Evolutionary conservation across 30 jellyfish, hydroid and myxozoan genomes (phyloP), one percentile per base, ranked within the genome.

Genomic region (Phacellophora camtschatica): DNA sequence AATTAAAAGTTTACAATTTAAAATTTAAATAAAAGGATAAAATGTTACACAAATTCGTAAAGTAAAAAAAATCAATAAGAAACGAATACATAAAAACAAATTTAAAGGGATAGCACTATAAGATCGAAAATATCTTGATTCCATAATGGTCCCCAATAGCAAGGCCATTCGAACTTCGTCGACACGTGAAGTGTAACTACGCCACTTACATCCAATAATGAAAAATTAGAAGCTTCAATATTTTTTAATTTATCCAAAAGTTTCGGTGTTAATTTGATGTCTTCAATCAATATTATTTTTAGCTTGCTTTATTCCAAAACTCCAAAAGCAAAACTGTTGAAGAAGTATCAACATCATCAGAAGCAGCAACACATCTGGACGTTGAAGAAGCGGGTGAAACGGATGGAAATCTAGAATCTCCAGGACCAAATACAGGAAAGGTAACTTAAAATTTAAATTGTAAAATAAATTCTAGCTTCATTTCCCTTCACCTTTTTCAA

Each of bases 221-320:
- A 61, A 66, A 66, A 66, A 66, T 30, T 0, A 56, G 34, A 9
- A 56, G 16, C 57, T 43, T 43, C 57, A 11, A 18, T 36, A 9
- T 28, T 12, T 65, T 1, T 65, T 5, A 27, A 5, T 63, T 63
- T 32, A 27, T 63, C 77, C 55, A 63, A 29, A 63, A 12, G 55
- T 13, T 68, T 71, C 37, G n/a, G 20, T 50, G 35, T 33, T 73
- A 73, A 48, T 73, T 23, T 48, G 86, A 33, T 8, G 2, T 10
- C 15, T 51, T 32, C 24, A 33, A n/a, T n/a, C n/a, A n/a, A 37
- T 43, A 11, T 24, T 29, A 73, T 73, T 73, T 63, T 51, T 75
- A 49, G 86, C 86, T 73, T 29, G 86, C 86, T 49, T 45, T 73
- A 48, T 53, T 73, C 63, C 86, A 48, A 49, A 73, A 73, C 61